Evolutionary conservation across 2,113 vertebrate genomes (phyloP).

Genomic region (Xiphophorus hellerii): DNA sequence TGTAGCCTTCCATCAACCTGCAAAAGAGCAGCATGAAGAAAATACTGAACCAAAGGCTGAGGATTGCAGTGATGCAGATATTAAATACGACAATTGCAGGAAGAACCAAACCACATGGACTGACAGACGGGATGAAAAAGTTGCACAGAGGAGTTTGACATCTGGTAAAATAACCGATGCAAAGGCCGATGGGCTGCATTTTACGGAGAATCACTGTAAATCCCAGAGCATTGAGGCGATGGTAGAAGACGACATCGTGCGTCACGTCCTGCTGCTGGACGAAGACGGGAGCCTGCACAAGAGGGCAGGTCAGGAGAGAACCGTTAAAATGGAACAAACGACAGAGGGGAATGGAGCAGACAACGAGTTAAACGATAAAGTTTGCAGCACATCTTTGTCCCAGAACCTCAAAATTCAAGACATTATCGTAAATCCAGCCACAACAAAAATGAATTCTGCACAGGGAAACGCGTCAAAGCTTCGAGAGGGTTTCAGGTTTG

Average conservation of each 20-base stretch:
- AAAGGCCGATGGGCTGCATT: neutral
- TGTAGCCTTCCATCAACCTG: neutral
- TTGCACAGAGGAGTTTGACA: neutral
- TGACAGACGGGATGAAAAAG: neutral
- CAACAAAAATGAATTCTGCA: neutral
- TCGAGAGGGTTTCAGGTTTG: neutral
- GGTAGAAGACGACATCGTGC: constrained; percentile 4
- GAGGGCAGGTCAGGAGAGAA: neutral
- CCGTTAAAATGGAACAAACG: neutral
- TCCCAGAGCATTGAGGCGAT: neutral
- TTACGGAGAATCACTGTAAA: neutral
- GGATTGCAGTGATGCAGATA: neutral
- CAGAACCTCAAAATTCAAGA: neutral
- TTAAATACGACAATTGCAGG: neutral
- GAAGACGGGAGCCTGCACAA: neutral
- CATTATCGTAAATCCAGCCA: neutral
- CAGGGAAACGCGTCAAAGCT: neutral
- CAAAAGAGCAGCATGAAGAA: neutral
- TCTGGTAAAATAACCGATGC: neutral
- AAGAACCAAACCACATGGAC: neutral
- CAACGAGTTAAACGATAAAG: neutral
- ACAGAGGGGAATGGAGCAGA: neutral
- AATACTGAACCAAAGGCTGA: neutral
- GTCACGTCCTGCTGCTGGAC: neutral
- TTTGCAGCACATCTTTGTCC: neutral